phyloP scores from a whole-genome alignment of 2,797 vertebrate species.

The Clarias laeviceps region DNA sequence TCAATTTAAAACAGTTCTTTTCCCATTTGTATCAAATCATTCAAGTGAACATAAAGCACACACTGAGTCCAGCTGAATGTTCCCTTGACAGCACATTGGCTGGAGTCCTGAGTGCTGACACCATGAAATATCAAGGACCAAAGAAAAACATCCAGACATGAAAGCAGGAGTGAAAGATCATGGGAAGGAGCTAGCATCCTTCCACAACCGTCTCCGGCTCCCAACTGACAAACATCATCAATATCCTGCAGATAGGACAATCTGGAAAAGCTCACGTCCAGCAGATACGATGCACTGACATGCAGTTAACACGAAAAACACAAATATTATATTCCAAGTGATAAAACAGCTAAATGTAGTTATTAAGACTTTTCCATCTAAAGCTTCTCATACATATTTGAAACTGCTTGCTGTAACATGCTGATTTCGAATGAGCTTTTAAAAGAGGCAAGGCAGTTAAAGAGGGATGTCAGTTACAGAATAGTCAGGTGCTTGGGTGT shows the following conservation, averaged over 20 bases:
- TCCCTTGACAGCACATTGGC: conserved; percentile 5
- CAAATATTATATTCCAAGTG: conserved; percentile 3
- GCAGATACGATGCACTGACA: conserved; percentile 33
- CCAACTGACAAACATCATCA: conserved; percentile 54
- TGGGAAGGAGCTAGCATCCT: conserved; percentile 52
- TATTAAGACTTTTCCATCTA: not conserved
- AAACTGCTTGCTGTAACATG: not conserved
- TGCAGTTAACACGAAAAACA: conserved; percentile 10
- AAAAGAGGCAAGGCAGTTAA: not conserved
- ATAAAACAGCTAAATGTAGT: no score
- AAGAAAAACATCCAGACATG: conserved; percentile 50
- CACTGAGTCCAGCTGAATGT: not conserved
- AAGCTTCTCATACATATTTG: not conserved
- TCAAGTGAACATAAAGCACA: not conserved
- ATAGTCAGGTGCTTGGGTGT: not conserved
- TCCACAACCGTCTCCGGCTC: conserved; percentile 55
- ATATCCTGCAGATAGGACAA: conserved; percentile 61
- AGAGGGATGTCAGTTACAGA: not conserved
- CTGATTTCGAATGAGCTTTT: not conserved
- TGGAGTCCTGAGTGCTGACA: conserved; percentile 7
- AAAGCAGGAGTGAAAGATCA: conserved; percentile 34
- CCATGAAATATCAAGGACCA: conserved; percentile 31
- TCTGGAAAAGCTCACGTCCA: conserved; percentile 38
- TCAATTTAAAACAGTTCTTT: not conserved
- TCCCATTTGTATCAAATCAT: not conserved